Evolutionary conservation across 2,888 invertebrate species (phyloP).

Genomic region (Caenorhabditis macrosperma): DNA sequence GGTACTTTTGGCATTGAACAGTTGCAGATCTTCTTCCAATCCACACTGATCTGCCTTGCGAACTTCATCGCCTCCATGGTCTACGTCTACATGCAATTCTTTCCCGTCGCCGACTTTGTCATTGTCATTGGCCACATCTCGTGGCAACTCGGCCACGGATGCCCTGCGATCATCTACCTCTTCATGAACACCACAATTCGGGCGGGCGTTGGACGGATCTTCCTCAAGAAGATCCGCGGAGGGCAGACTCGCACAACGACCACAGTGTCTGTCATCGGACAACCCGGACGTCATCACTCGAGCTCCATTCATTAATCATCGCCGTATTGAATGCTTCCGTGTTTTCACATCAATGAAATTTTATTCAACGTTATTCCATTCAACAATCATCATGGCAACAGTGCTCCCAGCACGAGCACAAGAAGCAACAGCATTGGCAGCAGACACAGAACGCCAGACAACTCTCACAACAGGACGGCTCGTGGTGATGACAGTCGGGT

Average conservation of each 20-base stretch:
- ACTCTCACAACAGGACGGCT: conserved; percentile 35
- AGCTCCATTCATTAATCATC: conserved; percentile 38
- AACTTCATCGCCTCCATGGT: conserved; percentile 65
- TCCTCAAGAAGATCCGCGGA: conserved; percentile 6
- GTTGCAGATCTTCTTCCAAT: conserved; percentile 63
- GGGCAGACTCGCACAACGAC: conserved; percentile 15
- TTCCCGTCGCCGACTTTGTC: conserved; percentile 59
- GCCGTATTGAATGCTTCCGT: too few species aligned
- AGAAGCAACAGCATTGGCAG: conserved; percentile 21
- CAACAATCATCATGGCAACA: conserved; percentile 1
- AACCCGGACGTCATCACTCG: conserved; percentile 33
- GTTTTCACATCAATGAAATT: background rate
- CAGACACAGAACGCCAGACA: conserved; percentile 28
- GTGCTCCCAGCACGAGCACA: conserved; percentile 7
- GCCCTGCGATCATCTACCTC: conserved; percentile 64
- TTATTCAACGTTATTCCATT: background rate
- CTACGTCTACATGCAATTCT: conserved; percentile 70
- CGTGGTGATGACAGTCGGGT: conserved; percentile 32
- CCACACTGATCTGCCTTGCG: conserved; percentile 61
- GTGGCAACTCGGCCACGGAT: conserved; percentile 68
- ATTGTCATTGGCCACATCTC: conserved; percentile 67
- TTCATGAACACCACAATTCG: conserved; percentile 64
- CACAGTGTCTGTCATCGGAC: conserved; percentile 26
- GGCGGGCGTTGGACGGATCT: conserved; percentile 39
- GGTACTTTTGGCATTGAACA: background rate